Percentiles rank a stretch among this genome's conserved stretches.
Conservation (phyloP, 2,797 vertebrate genomes). For the Rhincodon typus region DNA sequence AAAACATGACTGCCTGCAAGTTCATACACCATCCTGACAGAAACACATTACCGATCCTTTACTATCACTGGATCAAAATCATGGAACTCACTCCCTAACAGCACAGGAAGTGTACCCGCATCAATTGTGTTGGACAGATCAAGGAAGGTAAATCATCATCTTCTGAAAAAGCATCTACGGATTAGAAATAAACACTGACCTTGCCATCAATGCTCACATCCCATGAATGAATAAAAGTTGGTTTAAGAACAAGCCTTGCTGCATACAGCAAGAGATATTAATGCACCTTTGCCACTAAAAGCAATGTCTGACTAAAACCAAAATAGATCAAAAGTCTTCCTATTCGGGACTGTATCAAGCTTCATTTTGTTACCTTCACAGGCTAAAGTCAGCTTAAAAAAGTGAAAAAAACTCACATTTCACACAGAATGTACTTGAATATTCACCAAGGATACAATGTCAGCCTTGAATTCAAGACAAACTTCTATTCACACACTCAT, state of each 20-base stretch:
- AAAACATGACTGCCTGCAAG: too few relatives aligned
- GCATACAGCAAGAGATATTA: neutral
- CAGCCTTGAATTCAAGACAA: neutral
- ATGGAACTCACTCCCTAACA: neutral
- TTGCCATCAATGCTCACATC: neutral
- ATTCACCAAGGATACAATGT: neutral
- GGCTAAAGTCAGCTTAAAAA: too few relatives aligned
- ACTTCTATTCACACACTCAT: neutral
- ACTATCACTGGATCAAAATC: neutral
- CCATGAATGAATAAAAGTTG: neutral
- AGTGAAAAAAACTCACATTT: neutral
- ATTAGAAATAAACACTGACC: neutral
- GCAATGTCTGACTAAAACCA: neutral
- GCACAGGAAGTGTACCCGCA: too few relatives aligned
- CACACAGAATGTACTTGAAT: neutral
- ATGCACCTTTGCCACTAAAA: neutral
- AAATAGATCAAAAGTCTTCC: neutral
- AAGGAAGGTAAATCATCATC: neutral
- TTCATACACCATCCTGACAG: too few relatives aligned
- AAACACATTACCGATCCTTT: neutral
- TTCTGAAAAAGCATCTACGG: neutral
- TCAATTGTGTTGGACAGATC: neutral
- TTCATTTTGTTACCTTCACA: neutral
- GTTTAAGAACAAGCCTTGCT: neutral
- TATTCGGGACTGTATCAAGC: neutral